Evolutionary conservation across 1,140 invertebrate genomes (phyloP), one percentile per base, ranked within the genome.

Genomic region (Lerema accius): DNA sequence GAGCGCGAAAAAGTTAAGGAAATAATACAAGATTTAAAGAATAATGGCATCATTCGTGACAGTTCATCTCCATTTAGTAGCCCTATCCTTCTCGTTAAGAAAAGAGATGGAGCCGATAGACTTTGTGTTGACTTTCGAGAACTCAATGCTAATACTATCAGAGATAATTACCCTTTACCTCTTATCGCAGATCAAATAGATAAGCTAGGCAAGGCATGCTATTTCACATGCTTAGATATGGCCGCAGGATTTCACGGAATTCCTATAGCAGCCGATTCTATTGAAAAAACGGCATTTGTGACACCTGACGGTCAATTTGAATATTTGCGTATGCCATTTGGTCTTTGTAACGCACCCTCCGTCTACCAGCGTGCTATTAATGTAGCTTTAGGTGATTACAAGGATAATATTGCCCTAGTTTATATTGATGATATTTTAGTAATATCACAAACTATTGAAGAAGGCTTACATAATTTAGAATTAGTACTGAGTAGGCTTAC

Each of bases 121-220:
- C 35, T 82, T 13, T 76, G 70, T 51, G 60, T 76, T 7, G 77
- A 84, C 48, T 82, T 55, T 55, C 11, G 79, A 14, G 67, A 69
- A 45, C 39, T 83, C 14, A 83, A 82, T 60, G 19, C 48, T 0
- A 76, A 72, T 49, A 79, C 70, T 1, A 28, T 76, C 0, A 61
- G 75, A 17, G 79, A 82, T 42, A 35, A 67, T 15, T 84, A 63
- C 13, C 49, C n/a, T 7, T 45, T 64, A 4, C 50, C 62, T 4
- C 19, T 56, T n/a, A 65, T 65, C 9, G 40, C 19, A 0, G 64
- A 66, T 14, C 49, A 66, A 37, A 61, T 66, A 46, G 64, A 66
- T n/a, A 43, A 35, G 9, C 26, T 65, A 39, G 56, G 35, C 11
- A 56, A 16, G 3, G 56, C 48, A 4, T n/a, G 26, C 3, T 66